These are phyloP conservation scores for Bubo blakistoni DNA, from an alignment of 2,113 vertebrate species.

Conservation along the genomic window DNA sequence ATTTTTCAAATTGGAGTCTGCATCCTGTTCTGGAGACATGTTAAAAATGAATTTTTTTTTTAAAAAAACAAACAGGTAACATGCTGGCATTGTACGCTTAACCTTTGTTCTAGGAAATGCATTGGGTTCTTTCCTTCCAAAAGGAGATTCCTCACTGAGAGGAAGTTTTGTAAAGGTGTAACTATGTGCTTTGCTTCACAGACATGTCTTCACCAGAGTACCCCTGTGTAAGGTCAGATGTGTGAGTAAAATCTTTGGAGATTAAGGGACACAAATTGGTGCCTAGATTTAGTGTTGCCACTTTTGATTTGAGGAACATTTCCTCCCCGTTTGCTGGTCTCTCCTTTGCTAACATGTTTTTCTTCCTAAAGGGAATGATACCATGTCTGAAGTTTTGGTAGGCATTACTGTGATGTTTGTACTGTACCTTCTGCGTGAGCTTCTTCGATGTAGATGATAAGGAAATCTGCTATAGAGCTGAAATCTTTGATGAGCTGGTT, in stretches of 20 bases:
- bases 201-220: neutral
- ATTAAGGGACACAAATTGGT: neutral
- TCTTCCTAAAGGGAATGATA: neutral
- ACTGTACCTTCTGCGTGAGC: slow-evolving; percentile 87
- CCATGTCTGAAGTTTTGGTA: neutral
- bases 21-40: neutral
- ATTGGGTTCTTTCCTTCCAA: neutral
- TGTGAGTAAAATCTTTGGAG: neutral
- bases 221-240: neutral
- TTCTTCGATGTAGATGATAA: slow-evolving; percentile 90
- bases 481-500: slow-evolving; percentile 88
- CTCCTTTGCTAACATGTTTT: neutral
- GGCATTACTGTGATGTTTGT: neutral
- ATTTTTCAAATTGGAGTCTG: neutral
- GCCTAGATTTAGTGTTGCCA: neutral
- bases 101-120: neutral
- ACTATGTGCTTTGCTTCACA: neutral
- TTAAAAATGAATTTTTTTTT: neutral
- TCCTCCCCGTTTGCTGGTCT: neutral
- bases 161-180: neutral
- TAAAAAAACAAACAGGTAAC: neutral
- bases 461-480: slow-evolving; percentile 82
- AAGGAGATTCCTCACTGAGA: neutral
- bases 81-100: neutral
- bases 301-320: neutral